phyloP scores from a whole-genome alignment of 2,797 vertebrate species.

The Catharus ustulatus region DNA sequence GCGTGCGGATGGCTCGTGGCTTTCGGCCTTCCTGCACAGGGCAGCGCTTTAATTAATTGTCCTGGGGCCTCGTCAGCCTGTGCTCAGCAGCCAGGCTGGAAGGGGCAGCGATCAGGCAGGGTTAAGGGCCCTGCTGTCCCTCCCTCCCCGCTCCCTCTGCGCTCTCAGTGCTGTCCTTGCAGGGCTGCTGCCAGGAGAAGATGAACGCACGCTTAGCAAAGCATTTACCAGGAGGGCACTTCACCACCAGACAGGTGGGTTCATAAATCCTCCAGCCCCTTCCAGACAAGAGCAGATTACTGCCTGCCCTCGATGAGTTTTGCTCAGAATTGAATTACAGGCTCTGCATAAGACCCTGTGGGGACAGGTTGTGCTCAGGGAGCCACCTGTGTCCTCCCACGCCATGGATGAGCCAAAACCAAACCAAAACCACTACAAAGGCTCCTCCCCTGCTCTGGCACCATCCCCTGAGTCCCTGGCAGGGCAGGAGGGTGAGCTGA shows the following conservation, averaged over 20 bases:
- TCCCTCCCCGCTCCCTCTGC: not conserved
- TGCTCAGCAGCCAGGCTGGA: not conserved
- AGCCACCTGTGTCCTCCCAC: fast-evolving
- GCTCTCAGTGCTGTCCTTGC: not conserved
- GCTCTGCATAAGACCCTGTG: not conserved
- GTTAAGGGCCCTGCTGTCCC: not conserved
- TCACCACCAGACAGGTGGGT: not conserved
- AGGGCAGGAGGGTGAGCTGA: not conserved
- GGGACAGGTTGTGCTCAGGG: not conserved
- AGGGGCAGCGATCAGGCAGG: not conserved
- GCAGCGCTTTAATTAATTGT: not conserved
- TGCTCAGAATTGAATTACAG: not conserved
- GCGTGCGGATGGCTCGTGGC: not conserved
- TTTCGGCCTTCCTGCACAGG: not conserved
- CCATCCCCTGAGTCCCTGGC: not conserved
- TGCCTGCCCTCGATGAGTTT: not conserved
- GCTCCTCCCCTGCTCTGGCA: not conserved
- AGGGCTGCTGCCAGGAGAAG: not conserved
- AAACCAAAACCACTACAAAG: too few species aligned
- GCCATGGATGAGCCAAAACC: fast-evolving
- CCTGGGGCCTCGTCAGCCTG: not conserved
- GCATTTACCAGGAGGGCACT: not conserved
- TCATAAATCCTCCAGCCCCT: not conserved
- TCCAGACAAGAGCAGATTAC: not conserved
- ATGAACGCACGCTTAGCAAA: not conserved